Evolutionary conservation across 64 coral and sea anemone species (phyloP), one percentile per base, ranked within the genome.

Genomic region (Cladopsammia gracilis): DNA sequence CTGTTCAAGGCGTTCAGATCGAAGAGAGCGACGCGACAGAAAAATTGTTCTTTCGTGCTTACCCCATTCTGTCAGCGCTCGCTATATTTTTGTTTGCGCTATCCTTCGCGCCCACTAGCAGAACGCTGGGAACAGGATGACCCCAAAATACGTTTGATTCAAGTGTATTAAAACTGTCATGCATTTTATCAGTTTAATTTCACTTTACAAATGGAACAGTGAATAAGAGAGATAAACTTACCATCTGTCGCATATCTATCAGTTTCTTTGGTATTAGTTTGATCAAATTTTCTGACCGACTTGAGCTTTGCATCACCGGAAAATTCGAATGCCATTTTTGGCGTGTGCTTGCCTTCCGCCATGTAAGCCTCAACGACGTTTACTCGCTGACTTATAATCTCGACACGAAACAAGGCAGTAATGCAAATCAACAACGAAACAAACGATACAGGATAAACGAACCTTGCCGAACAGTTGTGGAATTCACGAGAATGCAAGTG

Each of bases 321-420:
- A 34, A 34, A 34, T 62, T 19, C 14, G 8, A 2, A 6, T 19
- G 22, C 18, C 19, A 1, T 19, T 2, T 49, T 10, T 20, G 80
- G 2, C 9, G 26, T 50, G 48, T 48, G 44, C 4, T 14, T 75
- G 45, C 14, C 45, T 64, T 68, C 80, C 62, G 62, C 80, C 18
- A 84, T 10, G 11, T 48, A 8, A 22, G 66, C 45, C 44, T 84
- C 61, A 43, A 84, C 46, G 1, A 3, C 8, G n/a, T 66, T 14
- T 49, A 84, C 80, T 49, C 80, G 62, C 80, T 84, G 44, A 45
- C 51, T 84, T n/a, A 84, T 45, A 15, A 84, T 66, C 45, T 84
- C 80, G 13, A 84, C 80, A 7, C 61, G 80, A 24, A 84, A 62
- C 80, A 84, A 67, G 7, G 34, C 61, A 46, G 80, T 22, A 15